phyloP scores from a whole-genome alignment of 2,113 vertebrate species.

The Poeciliopsis retropinna region DNA sequence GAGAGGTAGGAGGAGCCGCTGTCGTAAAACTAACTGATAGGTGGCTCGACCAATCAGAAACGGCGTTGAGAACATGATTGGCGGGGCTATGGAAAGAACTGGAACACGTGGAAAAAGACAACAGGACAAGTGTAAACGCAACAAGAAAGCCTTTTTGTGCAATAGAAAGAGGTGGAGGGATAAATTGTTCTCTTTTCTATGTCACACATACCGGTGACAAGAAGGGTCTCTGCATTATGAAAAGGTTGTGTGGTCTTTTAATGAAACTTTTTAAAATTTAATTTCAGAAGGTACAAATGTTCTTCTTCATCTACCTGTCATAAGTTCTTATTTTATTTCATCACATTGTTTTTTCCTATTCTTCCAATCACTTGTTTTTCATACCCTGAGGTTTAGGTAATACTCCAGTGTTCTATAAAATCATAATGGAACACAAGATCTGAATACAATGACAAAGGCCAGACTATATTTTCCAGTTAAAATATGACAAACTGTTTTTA shows the following conservation, averaged over 20 bases:
- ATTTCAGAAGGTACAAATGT: background rate
- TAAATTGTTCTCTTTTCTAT: conserved; percentile 24
- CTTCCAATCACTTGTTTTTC: no score
- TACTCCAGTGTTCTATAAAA: no score
- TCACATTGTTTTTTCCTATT: no score
- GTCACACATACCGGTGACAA: background rate
- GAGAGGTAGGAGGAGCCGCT: background rate
- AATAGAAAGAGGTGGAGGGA: conserved; percentile 63
- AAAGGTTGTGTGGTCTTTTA: background rate
- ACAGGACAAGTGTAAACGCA: conserved; percentile 33
- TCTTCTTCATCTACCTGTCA: no score
- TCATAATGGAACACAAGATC: no score
- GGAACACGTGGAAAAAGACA: conserved; percentile 78
- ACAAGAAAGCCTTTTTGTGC: conserved; percentile 57
- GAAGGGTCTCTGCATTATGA: conserved; percentile 4
- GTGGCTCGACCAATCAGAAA: conserved; percentile 51
- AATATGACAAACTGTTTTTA: no score
- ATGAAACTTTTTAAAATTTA: background rate
- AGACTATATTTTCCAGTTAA: no score
- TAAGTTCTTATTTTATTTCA: no score
- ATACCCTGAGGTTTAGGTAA: no score
- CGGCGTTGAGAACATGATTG: background rate
- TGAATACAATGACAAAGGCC: no score
- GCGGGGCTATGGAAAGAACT: conserved; percentile 64
- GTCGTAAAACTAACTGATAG: conserved; percentile 36